Percentiles rank a stretch among this genome's conserved stretches.
Evolutionary conservation across 1,140 invertebrate species (phyloP).

Genomic region (Pseudomyrmex pallidus): DNA sequence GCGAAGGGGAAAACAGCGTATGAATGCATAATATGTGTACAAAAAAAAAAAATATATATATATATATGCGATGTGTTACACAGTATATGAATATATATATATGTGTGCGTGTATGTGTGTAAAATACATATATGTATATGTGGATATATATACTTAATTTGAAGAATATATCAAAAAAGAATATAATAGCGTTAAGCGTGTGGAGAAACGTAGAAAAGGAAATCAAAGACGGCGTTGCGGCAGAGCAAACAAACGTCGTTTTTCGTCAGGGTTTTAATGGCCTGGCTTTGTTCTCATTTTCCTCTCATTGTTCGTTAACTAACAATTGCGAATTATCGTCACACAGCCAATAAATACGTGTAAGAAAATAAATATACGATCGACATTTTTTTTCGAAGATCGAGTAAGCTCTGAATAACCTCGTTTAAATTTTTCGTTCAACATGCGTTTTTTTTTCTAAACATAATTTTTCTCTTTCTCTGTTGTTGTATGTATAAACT

Average conservation of each 20-base stretch:
- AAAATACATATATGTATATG: slow-evolving; percentile 25
- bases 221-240: slow-evolving; percentile 52
- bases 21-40: no score
- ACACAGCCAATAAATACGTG: neutral
- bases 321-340: neutral
- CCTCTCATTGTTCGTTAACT: slow-evolving; percentile 27
- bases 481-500: no score
- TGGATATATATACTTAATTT: slow-evolving; percentile 55
- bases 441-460: neutral
- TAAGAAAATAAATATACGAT: slow-evolving; percentile 6
- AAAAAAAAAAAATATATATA: slow-evolving; percentile 17
- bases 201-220: slow-evolving; percentile 58
- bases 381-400: slow-evolving; percentile 26
- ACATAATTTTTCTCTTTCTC: neutral
- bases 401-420: slow-evolving; percentile 35
- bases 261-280: slow-evolving; percentile 55
- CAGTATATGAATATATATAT: slow-evolving; percentile 30
- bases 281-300: slow-evolving; percentile 62
- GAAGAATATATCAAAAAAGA: slow-evolving; percentile 66
- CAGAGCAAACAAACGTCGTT: slow-evolving; percentile 64
- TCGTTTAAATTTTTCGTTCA: neutral
- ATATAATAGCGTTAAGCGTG: slow-evolving; percentile 69
- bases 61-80: slow-evolving; percentile 1
- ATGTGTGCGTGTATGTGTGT: slow-evolving; percentile 6
- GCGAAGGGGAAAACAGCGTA: slow-evolving; percentile 15